Evolutionary conservation across 2,797 vertebrate genomes (phyloP).

Genomic region (Amniataba percoides): DNA sequence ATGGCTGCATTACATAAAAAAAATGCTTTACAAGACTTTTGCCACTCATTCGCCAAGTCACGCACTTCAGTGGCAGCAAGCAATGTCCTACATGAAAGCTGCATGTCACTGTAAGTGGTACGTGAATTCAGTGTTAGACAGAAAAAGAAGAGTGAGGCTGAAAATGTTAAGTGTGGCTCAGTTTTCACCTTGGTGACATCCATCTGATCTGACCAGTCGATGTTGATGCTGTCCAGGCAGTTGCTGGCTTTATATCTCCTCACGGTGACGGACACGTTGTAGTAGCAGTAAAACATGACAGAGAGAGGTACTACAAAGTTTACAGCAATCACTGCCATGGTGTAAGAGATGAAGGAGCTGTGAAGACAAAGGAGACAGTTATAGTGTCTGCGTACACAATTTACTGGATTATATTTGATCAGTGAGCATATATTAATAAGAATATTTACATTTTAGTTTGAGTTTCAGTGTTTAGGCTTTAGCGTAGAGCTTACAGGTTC

Average conservation of each 20-base stretch:
- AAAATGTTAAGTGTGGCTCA: background rate
- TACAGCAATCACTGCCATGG: slow-evolving; percentile 87
- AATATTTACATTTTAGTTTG: background rate
- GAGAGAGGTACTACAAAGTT: slow-evolving; percentile 94
- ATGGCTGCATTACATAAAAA: too few relatives aligned
- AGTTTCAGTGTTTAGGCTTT: background rate
- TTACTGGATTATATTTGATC: background rate
- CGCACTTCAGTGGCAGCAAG: background rate
- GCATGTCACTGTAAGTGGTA: background rate
- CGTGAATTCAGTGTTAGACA: background rate
- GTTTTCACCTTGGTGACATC: slow-evolving; percentile 93
- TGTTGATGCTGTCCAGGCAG: slow-evolving; percentile 84
- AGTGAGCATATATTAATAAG: background rate
- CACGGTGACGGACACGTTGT: slow-evolving; percentile 90
- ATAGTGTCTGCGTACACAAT: background rate
- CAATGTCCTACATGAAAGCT: background rate
- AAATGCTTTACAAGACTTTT: too few relatives aligned
- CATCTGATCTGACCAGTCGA: slow-evolving; percentile 95
- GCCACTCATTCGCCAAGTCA: too few relatives aligned
- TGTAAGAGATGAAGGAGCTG: slow-evolving; percentile 83
- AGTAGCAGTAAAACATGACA: slow-evolving; percentile 98
- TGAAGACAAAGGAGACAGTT: slow-evolving; percentile 3
- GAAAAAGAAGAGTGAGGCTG: background rate
- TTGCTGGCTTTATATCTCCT: slow-evolving; percentile 83
- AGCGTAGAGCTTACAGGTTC: background rate